Base-by-base conservation (phyloP, 1,140 invertebrate species). In the Magallana ariakensis region DNA sequence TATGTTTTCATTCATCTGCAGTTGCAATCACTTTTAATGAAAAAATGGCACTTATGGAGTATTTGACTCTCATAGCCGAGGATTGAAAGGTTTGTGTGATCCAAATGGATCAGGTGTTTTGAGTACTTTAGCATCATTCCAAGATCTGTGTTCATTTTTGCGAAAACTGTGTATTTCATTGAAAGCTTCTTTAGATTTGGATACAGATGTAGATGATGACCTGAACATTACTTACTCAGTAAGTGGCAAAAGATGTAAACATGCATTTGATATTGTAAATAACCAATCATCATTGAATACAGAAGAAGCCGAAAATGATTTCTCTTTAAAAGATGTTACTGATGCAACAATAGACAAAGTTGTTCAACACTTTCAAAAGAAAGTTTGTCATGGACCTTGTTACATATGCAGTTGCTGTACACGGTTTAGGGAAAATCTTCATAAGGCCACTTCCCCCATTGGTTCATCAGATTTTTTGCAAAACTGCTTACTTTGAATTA, bases 401-500 rank as follows among this genome's bases (percentile, higher is more conserved):
- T 86, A 86, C 80, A 60, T 86, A n/a, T 89, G 86, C 83, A 62
- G 55, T 16, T 87, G 82, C 55, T 89, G 88, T 46, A 33, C 33
- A 26, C 88, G 88, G 86, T 89, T 83, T 84, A 85, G 70, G 53
- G 60, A 87, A 56, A 80, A 53, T 85, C 83, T 89, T 62, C n/a
- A 83, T 11, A 53, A 55, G 46, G 56, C 56, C 54, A 58, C n/a
- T 56, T 46, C 7, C 33, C 3, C 57, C 6, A 22, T 53, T 11
- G 13, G 7, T 80, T 22, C 8, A 46, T 13, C 13, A 55, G 60
- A 33, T n/a, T 85, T 87, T n/a, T 16, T n/a, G 9, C 6, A 53
- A 62, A 85, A 87, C 19, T 85, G 85, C 66, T 33, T 22, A 66
- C 9, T 53, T 66, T 33, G 56, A 33, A 22, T 84, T 9, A 84